Evolutionary conservation across 2,113 vertebrate species (phyloP).

Genomic region (Eubucco bourcierii): DNA sequence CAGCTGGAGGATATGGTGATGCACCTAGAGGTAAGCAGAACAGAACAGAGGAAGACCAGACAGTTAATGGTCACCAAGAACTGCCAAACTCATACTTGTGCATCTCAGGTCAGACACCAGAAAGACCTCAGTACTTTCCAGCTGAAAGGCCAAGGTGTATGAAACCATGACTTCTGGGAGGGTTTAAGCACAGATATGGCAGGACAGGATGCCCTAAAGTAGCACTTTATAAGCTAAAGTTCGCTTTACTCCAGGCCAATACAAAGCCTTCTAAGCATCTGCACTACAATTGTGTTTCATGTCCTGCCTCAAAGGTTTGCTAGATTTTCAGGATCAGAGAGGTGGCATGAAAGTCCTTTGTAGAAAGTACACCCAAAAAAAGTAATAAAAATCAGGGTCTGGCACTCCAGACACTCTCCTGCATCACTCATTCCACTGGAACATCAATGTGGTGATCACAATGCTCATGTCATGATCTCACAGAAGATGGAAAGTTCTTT

Average conservation of each 20-base stretch:
- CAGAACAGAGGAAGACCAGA: background rate
- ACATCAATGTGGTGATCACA: background rate
- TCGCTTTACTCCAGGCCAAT: background rate
- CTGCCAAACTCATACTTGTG: background rate
- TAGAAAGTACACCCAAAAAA: background rate
- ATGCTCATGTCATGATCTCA: background rate
- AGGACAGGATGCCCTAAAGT: background rate
- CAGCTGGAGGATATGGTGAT: background rate
- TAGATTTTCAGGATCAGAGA: background rate
- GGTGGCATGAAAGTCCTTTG: background rate
- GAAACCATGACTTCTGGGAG: background rate
- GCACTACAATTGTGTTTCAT: background rate
- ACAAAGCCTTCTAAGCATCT: background rate
- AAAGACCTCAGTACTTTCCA: background rate
- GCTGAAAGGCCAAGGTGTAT: background rate
- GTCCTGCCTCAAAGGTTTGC: background rate
- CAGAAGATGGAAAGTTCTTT: background rate
- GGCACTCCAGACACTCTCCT: background rate
- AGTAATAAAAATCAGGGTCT: background rate
- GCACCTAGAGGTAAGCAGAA: background rate
- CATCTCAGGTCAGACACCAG: background rate
- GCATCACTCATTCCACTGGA: background rate
- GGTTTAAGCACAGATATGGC: background rate
- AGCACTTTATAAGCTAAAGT: background rate
- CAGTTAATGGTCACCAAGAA: background rate